phyloP scores from a whole-genome alignment of 2,888 invertebrate species.

The Epicampocera succincta region DNA sequence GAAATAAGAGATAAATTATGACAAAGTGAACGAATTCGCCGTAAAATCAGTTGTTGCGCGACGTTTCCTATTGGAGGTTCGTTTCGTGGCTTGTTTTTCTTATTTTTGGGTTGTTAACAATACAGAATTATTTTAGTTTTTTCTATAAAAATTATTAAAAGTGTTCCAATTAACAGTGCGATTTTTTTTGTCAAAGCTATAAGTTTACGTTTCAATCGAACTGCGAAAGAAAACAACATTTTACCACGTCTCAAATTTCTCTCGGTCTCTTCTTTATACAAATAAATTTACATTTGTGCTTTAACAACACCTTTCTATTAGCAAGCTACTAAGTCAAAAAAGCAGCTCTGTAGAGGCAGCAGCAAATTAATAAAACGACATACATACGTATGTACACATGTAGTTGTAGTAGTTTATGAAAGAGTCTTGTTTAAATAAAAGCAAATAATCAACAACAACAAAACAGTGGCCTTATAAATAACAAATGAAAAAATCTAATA shows the following conservation, averaged over 20 bases:
- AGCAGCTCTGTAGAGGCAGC: slow-evolving; percentile 23
- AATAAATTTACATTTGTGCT: slow-evolving; percentile 47
- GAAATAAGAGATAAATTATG: slow-evolving; percentile 36
- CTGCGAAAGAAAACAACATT: slow-evolving; percentile 21
- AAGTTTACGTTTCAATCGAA: slow-evolving; percentile 17
- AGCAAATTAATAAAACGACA: slow-evolving; percentile 48
- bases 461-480: slow-evolving; percentile 66
- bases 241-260: slow-evolving; percentile 68
- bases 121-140: slow-evolving; percentile 33
- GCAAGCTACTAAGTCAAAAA: slow-evolving; percentile 52
- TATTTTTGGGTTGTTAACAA: slow-evolving; percentile 54
- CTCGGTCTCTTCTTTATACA: slow-evolving; percentile 38
- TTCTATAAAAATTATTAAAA: slow-evolving; percentile 7
- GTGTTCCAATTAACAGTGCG: slow-evolving; percentile 8
- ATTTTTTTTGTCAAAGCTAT: not conserved
- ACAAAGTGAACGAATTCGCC: slow-evolving; percentile 55
- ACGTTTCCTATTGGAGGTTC: slow-evolving; percentile 63
- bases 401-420: slow-evolving; percentile 46
- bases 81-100: slow-evolving; percentile 61
- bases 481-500: slow-evolving; percentile 38
- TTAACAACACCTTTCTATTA: slow-evolving; percentile 68
- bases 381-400: slow-evolving; percentile 32
- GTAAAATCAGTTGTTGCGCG: slow-evolving; percentile 66
- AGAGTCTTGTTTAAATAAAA: slow-evolving; percentile 43
- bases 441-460: slow-evolving; percentile 16